Base-by-base conservation (phyloP, 1,140 invertebrate genomes). In the Heliconius melpomene region DNA sequence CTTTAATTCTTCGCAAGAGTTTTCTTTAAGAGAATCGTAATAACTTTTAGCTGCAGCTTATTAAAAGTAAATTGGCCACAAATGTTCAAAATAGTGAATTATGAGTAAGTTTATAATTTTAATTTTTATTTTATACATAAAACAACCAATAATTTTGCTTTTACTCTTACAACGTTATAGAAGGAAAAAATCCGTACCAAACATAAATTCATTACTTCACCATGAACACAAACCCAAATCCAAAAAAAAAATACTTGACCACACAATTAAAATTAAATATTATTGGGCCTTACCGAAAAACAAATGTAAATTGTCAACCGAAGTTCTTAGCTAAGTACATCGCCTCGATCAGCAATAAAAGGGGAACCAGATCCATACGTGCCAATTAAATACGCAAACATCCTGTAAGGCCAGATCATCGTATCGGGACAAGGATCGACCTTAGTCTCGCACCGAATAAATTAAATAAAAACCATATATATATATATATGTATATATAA, bases 401-500 rank as follows among this genome's bases (percentile, higher is more conserved):
- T 91, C 88, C 92, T 93, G 91, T 93, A 93, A 92, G 89, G 85
- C 87, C 83, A 92, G 88, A 93, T 93, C 91, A 93, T 92, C 90
- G 89, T 92, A 93, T 93, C 91, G 87, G 83, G 85, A 93, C 91
- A 92, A 88, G 84, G 87, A 91, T 92, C 87, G 83, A 86, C 88
- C 91, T 91, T 88, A 89, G 40, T 88, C 88, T 91, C 90, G 87
- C 88, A 86, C 87, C 85, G 91, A 91, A 92, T 93, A 93, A 91
- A 92, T 93, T 93, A 91, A 90, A 91, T 92, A 90, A 92, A 92
- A 91, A 92, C 82, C 83, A 29, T 29, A 29, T 29, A 29, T 29
- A 29, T 29, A 29, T 29, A 29, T 29, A 29, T 29, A 29, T 46
- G 16, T 46, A 46, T 46, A 46, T 16, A 46, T 16, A 89, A 91